phyloP scores from a whole-genome alignment of 1,140 invertebrate species.

The Brachionus sp. region DNA sequence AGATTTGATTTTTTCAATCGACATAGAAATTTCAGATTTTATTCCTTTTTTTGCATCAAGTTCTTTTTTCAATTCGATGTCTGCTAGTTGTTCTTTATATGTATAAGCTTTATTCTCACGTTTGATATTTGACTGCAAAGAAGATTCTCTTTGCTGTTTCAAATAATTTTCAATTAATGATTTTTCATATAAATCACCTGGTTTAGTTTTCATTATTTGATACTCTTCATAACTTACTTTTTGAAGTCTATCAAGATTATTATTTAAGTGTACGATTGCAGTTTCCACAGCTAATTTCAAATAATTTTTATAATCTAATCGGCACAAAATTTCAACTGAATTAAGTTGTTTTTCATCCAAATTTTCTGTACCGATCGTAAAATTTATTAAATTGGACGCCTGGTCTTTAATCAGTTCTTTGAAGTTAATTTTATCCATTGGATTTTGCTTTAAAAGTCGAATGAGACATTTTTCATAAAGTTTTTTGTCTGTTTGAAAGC shows the following conservation, averaged over 20 bases:
- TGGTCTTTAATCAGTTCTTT: constrained; percentile 5
- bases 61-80: constrained; percentile 75
- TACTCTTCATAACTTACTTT: neutral
- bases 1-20: neutral
- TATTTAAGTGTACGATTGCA: neutral
- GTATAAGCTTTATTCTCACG: constrained; percentile 93
- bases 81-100: constrained; percentile 92
- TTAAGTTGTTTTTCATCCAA: constrained; percentile 14
- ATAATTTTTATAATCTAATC: neutral
- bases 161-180: neutral
- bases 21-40: neutral
- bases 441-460: neutral
- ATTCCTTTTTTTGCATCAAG: constrained; percentile 2
- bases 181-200: constrained; percentile 20
- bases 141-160: constrained; percentile 7
- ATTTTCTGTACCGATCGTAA: neutral
- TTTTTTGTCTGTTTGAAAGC: neutral
- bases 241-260: neutral
- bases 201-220: constrained; percentile 39
- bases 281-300: neutral
- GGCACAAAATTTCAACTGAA: neutral
- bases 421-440: neutral
- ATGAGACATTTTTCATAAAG: constrained; percentile 34
- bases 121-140: constrained; percentile 77
- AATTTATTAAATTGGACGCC: neutral